phyloP scores from a whole-genome alignment of 2,888 invertebrate species.

The Coleophora flavipennella region DNA sequence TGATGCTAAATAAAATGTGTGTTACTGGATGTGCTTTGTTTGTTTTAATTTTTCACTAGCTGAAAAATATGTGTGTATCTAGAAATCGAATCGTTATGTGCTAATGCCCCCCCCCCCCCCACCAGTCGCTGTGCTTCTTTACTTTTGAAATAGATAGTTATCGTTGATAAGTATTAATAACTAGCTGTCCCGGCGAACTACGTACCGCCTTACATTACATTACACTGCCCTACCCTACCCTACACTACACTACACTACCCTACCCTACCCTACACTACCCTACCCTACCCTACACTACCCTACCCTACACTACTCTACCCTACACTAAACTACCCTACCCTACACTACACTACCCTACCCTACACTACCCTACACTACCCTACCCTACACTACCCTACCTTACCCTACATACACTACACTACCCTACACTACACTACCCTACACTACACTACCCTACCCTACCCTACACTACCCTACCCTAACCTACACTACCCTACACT shows the following conservation, averaged over 20 bases:
- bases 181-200: too few species aligned
- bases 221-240: neutral
- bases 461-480: too few species aligned
- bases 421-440: neutral
- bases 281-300: neutral
- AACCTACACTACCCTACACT: neutral
- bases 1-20: slow-evolving; percentile 9
- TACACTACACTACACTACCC: neutral
- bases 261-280: neutral
- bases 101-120: too few species aligned
- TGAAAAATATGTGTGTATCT: too few species aligned
- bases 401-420: too few species aligned
- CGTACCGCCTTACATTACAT: too few species aligned
- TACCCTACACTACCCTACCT: neutral
- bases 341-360: neutral
- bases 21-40: slow-evolving; percentile 7
- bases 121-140: neutral
- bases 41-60: too few species aligned
- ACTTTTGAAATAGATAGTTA: too few species aligned
- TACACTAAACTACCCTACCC: too few species aligned
- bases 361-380: neutral
- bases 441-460: neutral
- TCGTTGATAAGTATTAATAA: too few species aligned
- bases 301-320: neutral
- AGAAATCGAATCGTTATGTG: too few species aligned